These are phyloP conservation scores for Oceanodroma leucorhoa DNA, from an alignment of 2,797 vertebrate species.

Conservation along the genomic window DNA sequence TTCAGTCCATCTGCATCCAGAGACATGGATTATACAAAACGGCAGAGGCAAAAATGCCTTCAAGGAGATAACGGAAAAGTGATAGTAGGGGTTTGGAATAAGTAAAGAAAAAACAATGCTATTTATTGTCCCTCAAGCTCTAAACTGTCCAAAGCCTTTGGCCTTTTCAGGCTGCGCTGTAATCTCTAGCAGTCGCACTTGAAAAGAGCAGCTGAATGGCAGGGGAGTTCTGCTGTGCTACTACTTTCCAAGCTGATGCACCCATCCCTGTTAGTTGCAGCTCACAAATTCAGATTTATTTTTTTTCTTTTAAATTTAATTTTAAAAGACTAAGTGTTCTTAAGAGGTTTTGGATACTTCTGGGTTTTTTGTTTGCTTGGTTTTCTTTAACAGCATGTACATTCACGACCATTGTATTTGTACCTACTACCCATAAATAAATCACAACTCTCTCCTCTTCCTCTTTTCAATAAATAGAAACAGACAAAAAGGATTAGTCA, in stretches of 20 bases:
- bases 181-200: neutral
- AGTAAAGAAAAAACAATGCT: neutral
- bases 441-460: neutral
- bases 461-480: neutral
- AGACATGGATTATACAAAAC: neutral
- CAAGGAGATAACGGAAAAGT: neutral
- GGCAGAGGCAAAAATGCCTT: neutral
- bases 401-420: neutral
- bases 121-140: neutral
- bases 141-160: neutral
- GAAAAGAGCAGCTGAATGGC: neutral
- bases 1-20: neutral
- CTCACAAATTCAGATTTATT: neutral
- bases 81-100: neutral
- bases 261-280: neutral
- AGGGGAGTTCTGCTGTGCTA: neutral
- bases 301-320: neutral
- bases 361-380: neutral
- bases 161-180: neutral
- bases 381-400: neutral
- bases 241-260: neutral
- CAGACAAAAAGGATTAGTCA: neutral
- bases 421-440: neutral
- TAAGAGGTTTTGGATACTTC: neutral
- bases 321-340: neutral